phyloP scores from a whole-genome alignment of 92 coral and sea anemone species.

The Porites cylindrica region DNA sequence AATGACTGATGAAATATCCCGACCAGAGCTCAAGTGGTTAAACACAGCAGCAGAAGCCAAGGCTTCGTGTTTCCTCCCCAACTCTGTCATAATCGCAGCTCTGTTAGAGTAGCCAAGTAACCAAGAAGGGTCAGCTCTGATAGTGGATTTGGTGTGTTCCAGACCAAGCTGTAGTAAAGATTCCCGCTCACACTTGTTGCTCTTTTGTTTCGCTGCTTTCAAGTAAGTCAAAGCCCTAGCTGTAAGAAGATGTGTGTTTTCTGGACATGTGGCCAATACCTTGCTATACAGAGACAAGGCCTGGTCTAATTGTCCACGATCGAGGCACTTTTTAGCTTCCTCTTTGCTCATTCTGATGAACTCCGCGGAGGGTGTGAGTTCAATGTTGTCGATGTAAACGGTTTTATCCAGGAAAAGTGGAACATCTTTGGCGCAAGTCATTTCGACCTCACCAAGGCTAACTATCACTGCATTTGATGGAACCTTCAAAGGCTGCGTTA shows the following conservation, averaged over 20 bases:
- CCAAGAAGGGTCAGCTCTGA: constrained; percentile 8
- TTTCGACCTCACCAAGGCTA: constrained; percentile 8
- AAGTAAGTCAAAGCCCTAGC: background rate
- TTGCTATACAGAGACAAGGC: background rate
- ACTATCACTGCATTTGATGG: background rate
- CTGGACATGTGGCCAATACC: background rate
- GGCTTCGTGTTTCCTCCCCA: constrained; percentile 1
- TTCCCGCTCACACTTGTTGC: background rate
- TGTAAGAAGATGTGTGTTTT: background rate
- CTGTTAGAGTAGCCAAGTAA: constrained; percentile 4
- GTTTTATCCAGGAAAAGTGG: constrained; percentile 1
- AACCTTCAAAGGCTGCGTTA: background rate
- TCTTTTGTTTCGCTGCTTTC: background rate
- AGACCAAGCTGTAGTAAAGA: background rate
- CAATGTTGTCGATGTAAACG: constrained; percentile 8
- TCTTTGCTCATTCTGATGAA: background rate
- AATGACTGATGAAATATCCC: constrained; percentile 1
- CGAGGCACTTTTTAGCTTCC: background rate
- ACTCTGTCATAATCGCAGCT: background rate
- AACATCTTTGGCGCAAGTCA: background rate
- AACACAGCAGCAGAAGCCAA: constrained; percentile 25
- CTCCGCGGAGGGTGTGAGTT: background rate
- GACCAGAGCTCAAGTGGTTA: constrained; percentile 21
- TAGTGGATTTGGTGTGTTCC: background rate
- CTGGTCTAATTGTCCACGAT: background rate